Evolutionary conservation across 2,797 vertebrate species (phyloP).

Genomic region (Hippocampus kuda): DNA sequence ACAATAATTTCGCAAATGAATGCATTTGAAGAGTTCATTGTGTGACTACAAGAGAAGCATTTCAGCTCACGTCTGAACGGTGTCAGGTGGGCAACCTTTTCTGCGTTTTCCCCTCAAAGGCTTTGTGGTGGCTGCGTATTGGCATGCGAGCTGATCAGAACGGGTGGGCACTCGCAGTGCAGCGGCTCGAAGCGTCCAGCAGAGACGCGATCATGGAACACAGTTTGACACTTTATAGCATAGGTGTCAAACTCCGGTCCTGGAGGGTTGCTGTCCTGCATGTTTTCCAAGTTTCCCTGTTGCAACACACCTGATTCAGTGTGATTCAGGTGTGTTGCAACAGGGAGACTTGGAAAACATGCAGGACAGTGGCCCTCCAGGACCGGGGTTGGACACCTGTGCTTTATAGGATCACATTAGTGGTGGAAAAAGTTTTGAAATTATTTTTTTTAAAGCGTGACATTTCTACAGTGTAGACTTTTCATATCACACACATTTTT

Average conservation of each 20-base stretch:
- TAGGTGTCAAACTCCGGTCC: no score
- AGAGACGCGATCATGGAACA: not conserved
- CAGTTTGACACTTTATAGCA: no score
- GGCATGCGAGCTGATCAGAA: not conserved
- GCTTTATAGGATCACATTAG: no score
- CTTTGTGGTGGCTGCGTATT: not conserved
- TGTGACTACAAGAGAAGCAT: not conserved
- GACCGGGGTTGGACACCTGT: no score
- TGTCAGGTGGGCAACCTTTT: not conserved
- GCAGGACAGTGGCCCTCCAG: no score
- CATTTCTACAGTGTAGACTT: not conserved
- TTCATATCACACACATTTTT: not conserved
- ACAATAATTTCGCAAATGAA: not conserved
- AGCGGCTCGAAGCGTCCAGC: not conserved
- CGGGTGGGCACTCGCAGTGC: not conserved
- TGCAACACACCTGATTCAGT: no score
- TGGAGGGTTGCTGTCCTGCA: no score
- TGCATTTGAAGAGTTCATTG: not conserved
- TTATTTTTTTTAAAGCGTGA: no score
- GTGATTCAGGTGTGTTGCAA: no score
- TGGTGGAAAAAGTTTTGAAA: no score
- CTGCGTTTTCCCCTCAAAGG: not conserved
- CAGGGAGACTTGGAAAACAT: no score
- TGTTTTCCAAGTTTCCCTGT: no score
- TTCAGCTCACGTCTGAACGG: not conserved